These are phyloP conservation scores for Limnothrissa miodon DNA, from an alignment of 2,113 vertebrate genomes.

Conservation along the genomic window DNA sequence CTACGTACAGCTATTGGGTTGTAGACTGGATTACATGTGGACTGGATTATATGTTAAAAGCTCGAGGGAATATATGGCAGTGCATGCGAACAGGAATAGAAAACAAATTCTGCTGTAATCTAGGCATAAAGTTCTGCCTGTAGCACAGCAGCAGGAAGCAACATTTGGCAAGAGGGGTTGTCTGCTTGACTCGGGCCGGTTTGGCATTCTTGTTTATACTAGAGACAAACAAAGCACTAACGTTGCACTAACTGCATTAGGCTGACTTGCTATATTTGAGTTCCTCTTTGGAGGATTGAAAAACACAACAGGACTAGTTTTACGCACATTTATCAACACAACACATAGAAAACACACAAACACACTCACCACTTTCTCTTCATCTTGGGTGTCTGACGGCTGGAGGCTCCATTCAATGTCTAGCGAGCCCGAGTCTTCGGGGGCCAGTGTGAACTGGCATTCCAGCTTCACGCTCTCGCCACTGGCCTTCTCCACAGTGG, in stretches of 20 bases:
- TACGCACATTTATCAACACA: neutral
- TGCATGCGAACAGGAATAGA: neutral
- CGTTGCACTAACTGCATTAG: neutral
- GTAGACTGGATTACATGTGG: neutral
- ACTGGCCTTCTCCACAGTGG: constrained; percentile 68
- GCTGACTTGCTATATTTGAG: neutral
- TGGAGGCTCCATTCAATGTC: constrained; percentile 77
- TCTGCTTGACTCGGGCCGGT: neutral
- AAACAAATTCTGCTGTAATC: neutral
- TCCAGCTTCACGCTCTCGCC: constrained; percentile 69
- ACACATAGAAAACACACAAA: constrained; percentile 18
- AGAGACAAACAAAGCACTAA: neutral
- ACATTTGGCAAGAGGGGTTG: neutral
- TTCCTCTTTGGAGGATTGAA: neutral
- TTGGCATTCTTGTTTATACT: neutral
- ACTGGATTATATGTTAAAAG: neutral
- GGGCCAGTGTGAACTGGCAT: constrained; percentile 63
- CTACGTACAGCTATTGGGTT: neutral
- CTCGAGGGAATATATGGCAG: neutral
- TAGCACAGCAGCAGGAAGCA: neutral
- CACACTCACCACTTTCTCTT: constrained; percentile 71
- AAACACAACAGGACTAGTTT: neutral
- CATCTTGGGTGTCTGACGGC: constrained; percentile 72
- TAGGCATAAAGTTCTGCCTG: neutral
- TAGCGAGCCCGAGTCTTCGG: constrained; percentile 68